Conservation (phyloP, 2,797 vertebrate genomes). For the Phylloscopus collybita region DNA sequence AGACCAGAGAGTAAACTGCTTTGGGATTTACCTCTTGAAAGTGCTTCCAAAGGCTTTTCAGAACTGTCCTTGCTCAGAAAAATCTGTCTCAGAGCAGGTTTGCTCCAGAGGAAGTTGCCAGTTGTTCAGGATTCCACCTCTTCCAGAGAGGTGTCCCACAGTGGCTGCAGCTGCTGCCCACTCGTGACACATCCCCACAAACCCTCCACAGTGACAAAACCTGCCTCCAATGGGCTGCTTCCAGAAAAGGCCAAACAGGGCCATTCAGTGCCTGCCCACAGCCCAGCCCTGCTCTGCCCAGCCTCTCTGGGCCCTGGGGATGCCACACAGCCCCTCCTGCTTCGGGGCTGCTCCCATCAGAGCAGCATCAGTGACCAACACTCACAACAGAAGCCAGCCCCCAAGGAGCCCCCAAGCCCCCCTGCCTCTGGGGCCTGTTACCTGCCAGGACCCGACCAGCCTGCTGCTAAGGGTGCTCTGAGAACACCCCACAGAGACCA, state of each 20-base stretch:
- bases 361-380: neutral
- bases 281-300: neutral
- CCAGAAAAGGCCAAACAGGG: neutral
- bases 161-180: neutral
- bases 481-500: accelerated
- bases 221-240: neutral
- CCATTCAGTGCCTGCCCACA: accelerated
- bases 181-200: neutral
- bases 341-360: neutral
- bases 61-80: neutral
- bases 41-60: neutral
- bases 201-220: neutral
- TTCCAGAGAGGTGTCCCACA: accelerated
- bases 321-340: neutral
- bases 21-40: neutral
- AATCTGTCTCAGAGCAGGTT: neutral
- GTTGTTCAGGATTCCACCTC: accelerated
- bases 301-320: neutral
- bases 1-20: neutral
- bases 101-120: neutral
- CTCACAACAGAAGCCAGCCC: neutral
- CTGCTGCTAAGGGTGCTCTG: neutral
- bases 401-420: neutral
- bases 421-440: neutral
- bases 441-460: accelerated